Evolutionary conservation across 1,140 invertebrate genomes (phyloP).

Genomic region (Macrobrachium rosenbergii): DNA sequence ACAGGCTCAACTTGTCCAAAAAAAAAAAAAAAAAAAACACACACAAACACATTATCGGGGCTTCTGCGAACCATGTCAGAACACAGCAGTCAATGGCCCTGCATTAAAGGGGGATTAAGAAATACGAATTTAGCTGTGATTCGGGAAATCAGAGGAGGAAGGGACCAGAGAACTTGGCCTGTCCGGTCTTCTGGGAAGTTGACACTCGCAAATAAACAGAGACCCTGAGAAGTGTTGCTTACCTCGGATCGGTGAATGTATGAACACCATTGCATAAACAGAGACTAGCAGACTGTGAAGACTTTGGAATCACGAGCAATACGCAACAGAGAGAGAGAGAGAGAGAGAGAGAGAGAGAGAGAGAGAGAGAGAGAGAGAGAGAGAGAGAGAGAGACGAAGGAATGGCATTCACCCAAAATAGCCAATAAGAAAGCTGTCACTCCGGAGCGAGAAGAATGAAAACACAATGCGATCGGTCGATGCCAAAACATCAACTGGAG

Average conservation of each 20-base stretch:
- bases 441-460: background rate
- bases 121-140: too few relatives aligned
- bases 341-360: conserved; percentile 21
- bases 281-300: background rate
- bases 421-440: background rate
- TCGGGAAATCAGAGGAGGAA: background rate
- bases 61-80: too few relatives aligned
- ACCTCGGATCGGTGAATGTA: background rate
- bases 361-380: conserved; percentile 1
- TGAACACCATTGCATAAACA: background rate
- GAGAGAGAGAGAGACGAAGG: conserved; percentile 20
- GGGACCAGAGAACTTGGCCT: background rate
- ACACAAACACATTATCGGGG: too few relatives aligned
- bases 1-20: too few relatives aligned
- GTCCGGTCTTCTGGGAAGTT: background rate
- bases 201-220: background rate
- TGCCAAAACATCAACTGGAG: background rate
- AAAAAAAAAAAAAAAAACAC: too few relatives aligned
- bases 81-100: too few relatives aligned
- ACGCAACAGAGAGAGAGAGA: background rate
- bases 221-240: too few relatives aligned
- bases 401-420: background rate
- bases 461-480: background rate
- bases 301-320: background rate
- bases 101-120: too few relatives aligned